These are phyloP conservation scores for Dasyurus viverrinus DNA, from an alignment of 2,113 vertebrate genomes.

Conservation along the genomic window DNA sequence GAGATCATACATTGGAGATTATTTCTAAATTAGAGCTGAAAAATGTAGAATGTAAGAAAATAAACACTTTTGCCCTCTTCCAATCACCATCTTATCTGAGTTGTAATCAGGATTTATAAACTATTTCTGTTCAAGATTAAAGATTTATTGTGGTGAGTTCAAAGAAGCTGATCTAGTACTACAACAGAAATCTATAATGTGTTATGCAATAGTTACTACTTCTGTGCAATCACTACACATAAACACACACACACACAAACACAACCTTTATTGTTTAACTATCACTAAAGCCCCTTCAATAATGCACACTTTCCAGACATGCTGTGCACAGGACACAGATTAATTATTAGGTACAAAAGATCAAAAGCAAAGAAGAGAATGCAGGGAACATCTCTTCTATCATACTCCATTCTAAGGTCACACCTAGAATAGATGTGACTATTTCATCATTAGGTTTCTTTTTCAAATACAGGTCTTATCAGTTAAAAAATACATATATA, in stretches of 20 bases:
- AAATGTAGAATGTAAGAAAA: neutral
- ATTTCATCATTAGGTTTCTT: neutral
- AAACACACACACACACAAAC: neutral
- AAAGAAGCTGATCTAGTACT: neutral
- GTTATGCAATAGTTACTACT: slow-evolving; percentile 4
- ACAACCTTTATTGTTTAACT: neutral
- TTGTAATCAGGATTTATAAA: neutral
- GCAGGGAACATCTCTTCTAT: neutral
- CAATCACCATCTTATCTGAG: neutral
- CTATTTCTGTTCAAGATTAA: slow-evolving; percentile 7
- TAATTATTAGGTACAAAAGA: neutral
- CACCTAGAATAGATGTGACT: neutral
- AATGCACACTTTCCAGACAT: neutral
- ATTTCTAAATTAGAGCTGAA: slow-evolving; percentile 15
- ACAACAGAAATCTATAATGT: neutral
- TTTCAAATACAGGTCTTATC: slow-evolving; percentile 20
- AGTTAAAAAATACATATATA: neutral
- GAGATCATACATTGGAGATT: neutral
- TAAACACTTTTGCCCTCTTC: neutral
- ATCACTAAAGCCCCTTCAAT: neutral
- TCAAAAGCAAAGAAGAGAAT: neutral
- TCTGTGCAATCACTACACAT: neutral
- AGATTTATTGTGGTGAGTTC: neutral
- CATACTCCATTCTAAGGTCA: neutral
- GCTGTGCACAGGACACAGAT: neutral